Evolutionary conservation across 2,888 invertebrate genomes (phyloP).

Genomic region (Tuta absoluta): DNA sequence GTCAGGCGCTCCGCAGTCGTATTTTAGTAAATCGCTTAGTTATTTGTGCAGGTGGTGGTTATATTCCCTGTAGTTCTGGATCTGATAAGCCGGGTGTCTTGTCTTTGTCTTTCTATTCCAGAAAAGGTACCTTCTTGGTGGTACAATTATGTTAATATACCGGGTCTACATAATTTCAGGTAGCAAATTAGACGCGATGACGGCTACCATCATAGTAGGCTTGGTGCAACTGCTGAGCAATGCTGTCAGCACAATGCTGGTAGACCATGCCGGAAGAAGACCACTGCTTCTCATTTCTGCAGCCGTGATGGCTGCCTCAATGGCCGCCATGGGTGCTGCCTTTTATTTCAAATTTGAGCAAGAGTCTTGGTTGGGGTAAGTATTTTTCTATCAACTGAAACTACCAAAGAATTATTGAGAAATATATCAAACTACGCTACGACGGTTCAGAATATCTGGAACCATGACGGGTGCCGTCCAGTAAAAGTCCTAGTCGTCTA

Average conservation of each 20-base stretch:
- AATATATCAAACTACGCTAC: too few species aligned
- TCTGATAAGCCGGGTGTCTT: too few species aligned
- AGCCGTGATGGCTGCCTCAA: conserved; percentile 74
- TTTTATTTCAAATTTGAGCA: conserved; percentile 74
- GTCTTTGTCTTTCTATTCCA: too few species aligned
- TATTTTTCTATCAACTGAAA: neutral
- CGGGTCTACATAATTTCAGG: conserved; percentile 48
- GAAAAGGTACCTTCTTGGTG: too few species aligned
- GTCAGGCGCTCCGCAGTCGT: too few species aligned
- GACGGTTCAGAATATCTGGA: too few species aligned
- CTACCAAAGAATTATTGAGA: neutral
- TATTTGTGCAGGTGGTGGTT: too few species aligned
- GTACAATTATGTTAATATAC: neutral
- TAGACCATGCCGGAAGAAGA: conserved; percentile 82
- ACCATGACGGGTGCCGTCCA: too few species aligned
- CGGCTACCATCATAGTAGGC: conserved; percentile 80
- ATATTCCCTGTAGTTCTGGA: too few species aligned
- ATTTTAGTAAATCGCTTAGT: too few species aligned
- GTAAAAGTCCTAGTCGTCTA: too few species aligned
- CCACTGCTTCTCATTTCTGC: conserved; percentile 82
- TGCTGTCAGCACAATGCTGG: conserved; percentile 75
- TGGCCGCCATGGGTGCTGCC: conserved; percentile 78
- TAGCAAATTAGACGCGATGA: conserved; percentile 74
- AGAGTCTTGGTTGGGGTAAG: conserved; percentile 67
- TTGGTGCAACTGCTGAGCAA: conserved; percentile 80